These are phyloP conservation scores for Sesia bembeciformis DNA, from an alignment of 2,888 invertebrate species.

Conservation along the genomic window DNA sequence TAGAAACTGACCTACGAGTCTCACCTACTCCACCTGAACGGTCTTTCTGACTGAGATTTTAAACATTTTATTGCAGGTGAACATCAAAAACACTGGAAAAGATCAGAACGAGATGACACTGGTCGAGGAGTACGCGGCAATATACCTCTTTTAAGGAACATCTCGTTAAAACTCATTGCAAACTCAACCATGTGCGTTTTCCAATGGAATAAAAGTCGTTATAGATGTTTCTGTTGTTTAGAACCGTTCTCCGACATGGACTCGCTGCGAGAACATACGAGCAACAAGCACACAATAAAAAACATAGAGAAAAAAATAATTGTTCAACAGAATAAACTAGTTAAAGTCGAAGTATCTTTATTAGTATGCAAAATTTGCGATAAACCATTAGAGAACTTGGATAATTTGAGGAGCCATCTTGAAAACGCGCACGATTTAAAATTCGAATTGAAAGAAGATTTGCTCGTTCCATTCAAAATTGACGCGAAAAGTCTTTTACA, in stretches of 20 bases:
- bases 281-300: constrained; percentile 26
- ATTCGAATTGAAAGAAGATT: constrained; percentile 30
- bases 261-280: constrained; percentile 34
- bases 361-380: constrained; percentile 44
- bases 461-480: constrained; percentile 52
- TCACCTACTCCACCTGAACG: no score
- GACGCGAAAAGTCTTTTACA: constrained; percentile 22
- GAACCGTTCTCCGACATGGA: constrained; percentile 42
- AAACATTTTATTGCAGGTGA: no score
- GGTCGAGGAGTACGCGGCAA: constrained; percentile 24
- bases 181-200: constrained; percentile 52
- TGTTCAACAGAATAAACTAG: constrained; percentile 40
- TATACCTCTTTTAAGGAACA: constrained; percentile 39
- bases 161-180: constrained; percentile 67
- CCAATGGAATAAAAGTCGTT: constrained; percentile 56
- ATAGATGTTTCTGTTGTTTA: constrained; percentile 55
- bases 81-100: no score
- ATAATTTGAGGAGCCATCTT: constrained; percentile 31
- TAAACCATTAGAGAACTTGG: constrained; percentile 18
- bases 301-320: constrained; percentile 50
- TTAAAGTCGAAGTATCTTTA: constrained; percentile 51
- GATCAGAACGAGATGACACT: no score
- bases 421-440: constrained; percentile 22
- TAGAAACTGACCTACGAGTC: no score
- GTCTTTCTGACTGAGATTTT: no score